These are phyloP conservation scores for Pipistrellus kuhlii DNA, from an alignment of 2,797 vertebrate species.

Conservation along the genomic window DNA sequence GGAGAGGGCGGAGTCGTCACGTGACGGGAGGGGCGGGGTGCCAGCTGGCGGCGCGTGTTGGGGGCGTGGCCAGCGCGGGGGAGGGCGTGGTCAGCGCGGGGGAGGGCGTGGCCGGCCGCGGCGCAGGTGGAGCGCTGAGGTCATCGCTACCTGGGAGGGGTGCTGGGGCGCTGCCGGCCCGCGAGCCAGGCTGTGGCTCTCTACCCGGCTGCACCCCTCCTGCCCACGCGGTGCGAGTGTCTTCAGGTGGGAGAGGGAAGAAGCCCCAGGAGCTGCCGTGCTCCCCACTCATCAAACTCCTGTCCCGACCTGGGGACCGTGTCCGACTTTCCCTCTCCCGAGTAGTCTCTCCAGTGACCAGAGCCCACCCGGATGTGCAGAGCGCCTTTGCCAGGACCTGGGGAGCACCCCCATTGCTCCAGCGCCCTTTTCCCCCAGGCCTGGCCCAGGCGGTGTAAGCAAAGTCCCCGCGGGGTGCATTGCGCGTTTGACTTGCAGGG, in stretches of 20 bases:
- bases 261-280: neutral
- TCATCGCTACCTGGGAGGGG: rapidly evolving
- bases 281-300: neutral
- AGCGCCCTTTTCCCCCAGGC: too few relatives aligned
- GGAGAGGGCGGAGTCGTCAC: conserved; percentile 40
- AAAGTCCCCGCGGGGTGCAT: neutral
- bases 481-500: neutral
- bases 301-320: neutral
- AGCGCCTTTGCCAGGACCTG: neutral
- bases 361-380: neutral
- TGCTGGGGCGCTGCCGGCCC: rapidly evolving
- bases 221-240: neutral
- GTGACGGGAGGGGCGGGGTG: conserved; percentile 41
- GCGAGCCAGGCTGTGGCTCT: rapidly evolving
- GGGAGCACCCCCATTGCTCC: neutral
- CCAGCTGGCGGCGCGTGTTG: neutral
- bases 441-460: neutral
- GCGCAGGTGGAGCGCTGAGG: conserved; percentile 7
- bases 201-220: too few relatives aligned
- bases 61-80: neutral
- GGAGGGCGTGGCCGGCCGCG: too few relatives aligned
- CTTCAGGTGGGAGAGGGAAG: neutral
- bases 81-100: neutral
- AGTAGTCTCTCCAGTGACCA: too few relatives aligned
- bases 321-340: too few relatives aligned